Evolutionary conservation across 1,140 invertebrate genomes (phyloP), one percentile per base, ranked within the genome.

Genomic region (Penaeus japonicus): DNA sequence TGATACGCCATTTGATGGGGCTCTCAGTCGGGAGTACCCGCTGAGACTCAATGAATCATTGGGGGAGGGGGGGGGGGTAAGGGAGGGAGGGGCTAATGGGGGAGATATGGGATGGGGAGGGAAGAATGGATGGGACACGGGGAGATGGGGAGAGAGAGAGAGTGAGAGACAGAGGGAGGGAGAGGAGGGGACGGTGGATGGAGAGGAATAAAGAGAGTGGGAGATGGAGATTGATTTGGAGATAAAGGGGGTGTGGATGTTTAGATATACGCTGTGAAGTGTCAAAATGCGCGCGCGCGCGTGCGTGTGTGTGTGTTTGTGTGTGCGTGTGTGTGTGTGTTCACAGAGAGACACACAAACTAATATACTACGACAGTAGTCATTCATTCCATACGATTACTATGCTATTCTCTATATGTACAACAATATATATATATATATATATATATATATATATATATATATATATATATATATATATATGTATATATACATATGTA

Each of bases 1-100:
- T 85, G 84, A 85, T 77, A 85, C 84, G 84, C 84, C 55, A 27
- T 78, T 85, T 85, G 84, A 85, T 62, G 81, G 70, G 70, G 35
- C 73, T 78, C 53, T 78, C 55, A 39, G 70, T 39, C 84, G 24
- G 70, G 82, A 10, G 35, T 53, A 65, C 22, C 27, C n/a, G 62
- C 18, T 22, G 27, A 15, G 81, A 39, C 47, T 47, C 47, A 47
- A 47, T 47, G 65, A 22, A 22, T 55, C 4, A 59, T n/a, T 20
- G 27, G 30, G 22, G 22, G 32, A 35, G 30, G 77, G 30, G 10
- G 30, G 79, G 39, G 54, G 7, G 35, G 78, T 1, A 53, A 5
- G 24, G n/a, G 4, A 39, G 10, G 10, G 15, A 47, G 12, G 47
- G 7, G n/a, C n/a, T 35, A 35, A 32, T 4, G n/a, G 27, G 24